Conservation (phyloP, 2,888 invertebrate species). For the Callimorpha dominula region DNA sequence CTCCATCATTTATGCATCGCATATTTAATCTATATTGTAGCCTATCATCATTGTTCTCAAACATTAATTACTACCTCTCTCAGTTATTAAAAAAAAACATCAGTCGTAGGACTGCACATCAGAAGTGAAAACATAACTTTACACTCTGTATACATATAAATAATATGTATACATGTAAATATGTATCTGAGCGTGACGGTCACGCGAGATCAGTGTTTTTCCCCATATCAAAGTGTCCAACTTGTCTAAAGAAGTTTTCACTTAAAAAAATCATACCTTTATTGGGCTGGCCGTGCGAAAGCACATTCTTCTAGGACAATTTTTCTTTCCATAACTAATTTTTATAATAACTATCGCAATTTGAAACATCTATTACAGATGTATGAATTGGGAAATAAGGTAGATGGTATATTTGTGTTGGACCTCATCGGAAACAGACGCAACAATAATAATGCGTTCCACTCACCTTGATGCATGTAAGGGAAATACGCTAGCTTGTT, state of each 20-base stretch:
- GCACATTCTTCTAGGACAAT: neutral
- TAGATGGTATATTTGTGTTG: neutral
- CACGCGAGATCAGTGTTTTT: too few relatives aligned
- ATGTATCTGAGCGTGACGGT: too few relatives aligned
- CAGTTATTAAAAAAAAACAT: too few relatives aligned
- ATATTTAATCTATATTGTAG: too few relatives aligned
- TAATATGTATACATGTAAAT: too few relatives aligned
- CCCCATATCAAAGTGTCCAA: too few relatives aligned
- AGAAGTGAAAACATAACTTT: neutral
- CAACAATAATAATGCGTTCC: neutral
- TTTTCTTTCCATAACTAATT: too few relatives aligned
- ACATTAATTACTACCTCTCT: too few relatives aligned
- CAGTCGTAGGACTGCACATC: too few relatives aligned
- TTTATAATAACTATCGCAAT: neutral
- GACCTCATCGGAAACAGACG: neutral
- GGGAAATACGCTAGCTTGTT: constrained; percentile 30
- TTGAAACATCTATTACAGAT: neutral
- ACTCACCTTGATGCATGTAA: constrained; percentile 2
- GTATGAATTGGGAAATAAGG: neutral
- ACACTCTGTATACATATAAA: neutral
- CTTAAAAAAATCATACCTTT: too few relatives aligned
- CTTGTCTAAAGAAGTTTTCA: too few relatives aligned
- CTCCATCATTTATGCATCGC: neutral
- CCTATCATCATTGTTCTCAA: neutral
- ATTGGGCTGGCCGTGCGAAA: neutral